Evolutionary conservation across 2,113 vertebrate genomes (phyloP), one percentile per base, ranked within the genome.

Genomic region (Otus sunia): DNA sequence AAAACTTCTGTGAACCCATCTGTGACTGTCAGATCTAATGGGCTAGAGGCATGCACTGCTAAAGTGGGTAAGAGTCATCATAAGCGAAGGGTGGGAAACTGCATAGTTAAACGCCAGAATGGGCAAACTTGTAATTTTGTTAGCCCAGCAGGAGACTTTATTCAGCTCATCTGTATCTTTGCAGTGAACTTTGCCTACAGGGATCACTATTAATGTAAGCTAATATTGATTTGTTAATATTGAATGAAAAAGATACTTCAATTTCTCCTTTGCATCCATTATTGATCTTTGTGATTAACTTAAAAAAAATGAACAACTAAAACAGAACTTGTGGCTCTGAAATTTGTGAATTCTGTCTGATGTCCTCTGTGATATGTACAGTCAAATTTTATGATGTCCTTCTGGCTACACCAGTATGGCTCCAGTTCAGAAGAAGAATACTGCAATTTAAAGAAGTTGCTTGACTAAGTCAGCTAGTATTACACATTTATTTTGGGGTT

Each of bases 1-100:
- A 96, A 92, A 89, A 90, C 89, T 94, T 94, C 94, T 96, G 96
- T 87, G 95, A 92, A 95, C 75, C 94, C 96, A 96, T 95, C 88
- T 95, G 90, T 92, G 91, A 94, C 81, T 94, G 74, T 94, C 91
- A 96, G 75, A 77, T 56, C 75, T 86, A 96, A 95, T 88, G 89
- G 90, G 37, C 55, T 96, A 68, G 87, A 92, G 45, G 52, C 76
- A 93, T 67, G 94, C 12, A 20, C 93, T 75, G 75, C 45, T 91
- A 64, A 85, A 91, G 77, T 50, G 71, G 97, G 45, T 56, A 86
- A 92, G n/a, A 90, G n/a, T 75, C 53, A 64, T 81, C 52, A 11
- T 62, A 87, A 91, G n/a, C 0, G 1, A 92, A 84, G 62, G n/a
- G 60, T 89, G 41, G 27, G 47, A 88, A 86, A 72, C 30, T 66